Base-by-base conservation (phyloP, 1,140 invertebrate species). In the Pogonus chalceus region DNA sequence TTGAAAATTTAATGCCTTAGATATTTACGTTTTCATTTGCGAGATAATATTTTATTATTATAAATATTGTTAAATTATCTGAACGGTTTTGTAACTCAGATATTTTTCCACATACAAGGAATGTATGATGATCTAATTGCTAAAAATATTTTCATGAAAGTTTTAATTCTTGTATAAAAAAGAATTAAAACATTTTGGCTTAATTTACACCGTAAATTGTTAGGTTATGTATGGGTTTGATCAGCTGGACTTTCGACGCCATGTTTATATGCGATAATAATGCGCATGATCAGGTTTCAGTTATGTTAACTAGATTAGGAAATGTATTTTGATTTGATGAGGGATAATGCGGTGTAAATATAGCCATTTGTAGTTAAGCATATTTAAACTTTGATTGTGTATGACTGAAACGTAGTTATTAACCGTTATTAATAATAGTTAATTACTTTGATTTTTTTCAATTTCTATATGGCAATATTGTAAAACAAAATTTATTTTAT, bases 301-400 rank as follows among this genome's bases (percentile, higher is more conserved):
- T n/a, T n/a, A n/a, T n/a, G n/a, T n/a, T n/a, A n/a, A n/a, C n/a
- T n/a, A n/a, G n/a, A n/a, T n/a, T n/a, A n/a, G n/a, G n/a, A n/a
- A n/a, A n/a, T n/a, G n/a, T n/a, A n/a, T n/a, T n/a, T n/a, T n/a
- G n/a, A n/a, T n/a, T n/a, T n/a, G n/a, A n/a, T n/a, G n/a, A n/a
- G n/a, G n/a, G n/a, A n/a, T n/a, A n/a, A n/a, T n/a, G n/a, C n/a
- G n/a, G n/a, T n/a, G n/a, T n/a, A n/a, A n/a, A n/a, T n/a, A n/a
- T n/a, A n/a, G n/a, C n/a, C n/a, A n/a, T n/a, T 31, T 31, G 14
- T 7, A 7, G 26, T 7, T 31, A 18, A 12, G 37, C 18, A 16
- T 43, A 43, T 43, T 43, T 43, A 43, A 43, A 43, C 37, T 43
- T 43, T 18, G 37, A 43, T 12, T 43, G 37, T 43, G 37, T 43